A percentile compares a stretch with the other conserved stretches of the same genome.
Conservation (phyloP, 2,113 vertebrate species). For the Columba janthina region DNA sequence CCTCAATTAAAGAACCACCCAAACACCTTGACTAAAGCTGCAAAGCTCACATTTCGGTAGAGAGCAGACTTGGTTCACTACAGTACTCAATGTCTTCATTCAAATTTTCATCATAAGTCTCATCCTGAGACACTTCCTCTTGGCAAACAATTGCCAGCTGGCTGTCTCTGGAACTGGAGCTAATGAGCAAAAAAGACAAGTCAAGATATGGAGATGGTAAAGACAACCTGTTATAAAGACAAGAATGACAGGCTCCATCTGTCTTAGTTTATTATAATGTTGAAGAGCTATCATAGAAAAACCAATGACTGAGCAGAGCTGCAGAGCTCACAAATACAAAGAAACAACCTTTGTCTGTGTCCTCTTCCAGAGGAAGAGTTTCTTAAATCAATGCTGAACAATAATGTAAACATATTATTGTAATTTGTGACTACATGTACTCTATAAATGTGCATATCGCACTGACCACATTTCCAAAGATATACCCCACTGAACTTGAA, state of each 20-base stretch:
- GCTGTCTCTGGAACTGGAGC: slow-evolving; percentile 91
- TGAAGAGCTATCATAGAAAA: slow-evolving; percentile 14
- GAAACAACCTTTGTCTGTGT: not conserved
- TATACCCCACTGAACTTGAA: not conserved
- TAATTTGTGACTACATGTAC: not conserved
- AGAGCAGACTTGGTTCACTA: slow-evolving; percentile 86
- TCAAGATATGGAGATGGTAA: not conserved
- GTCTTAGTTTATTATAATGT: slow-evolving; percentile 17
- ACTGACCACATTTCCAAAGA: not conserved
- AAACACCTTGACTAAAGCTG: not conserved
- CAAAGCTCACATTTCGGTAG: slow-evolving; percentile 88
- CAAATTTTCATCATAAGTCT: slow-evolving; percentile 84
- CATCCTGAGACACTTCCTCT: slow-evolving; percentile 85
- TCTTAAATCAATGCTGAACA: not conserved
- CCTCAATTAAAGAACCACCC: slow-evolving; percentile 27
- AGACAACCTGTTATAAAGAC: slow-evolving; percentile 46
- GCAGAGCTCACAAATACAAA: not conserved
- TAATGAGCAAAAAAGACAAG: slow-evolving; percentile 70
- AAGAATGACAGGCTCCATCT: slow-evolving; percentile 54
- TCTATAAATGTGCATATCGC: not conserved
- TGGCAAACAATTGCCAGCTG: slow-evolving; percentile 86
- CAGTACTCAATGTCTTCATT: slow-evolving; percentile 83
- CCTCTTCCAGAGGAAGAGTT: not conserved
- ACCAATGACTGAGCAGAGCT: slow-evolving; percentile 14
- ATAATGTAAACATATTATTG: not conserved